Evolutionary conservation across 1,140 invertebrate genomes (phyloP), one percentile per base, ranked within the genome.

Genomic region (Bombus superbus): DNA sequence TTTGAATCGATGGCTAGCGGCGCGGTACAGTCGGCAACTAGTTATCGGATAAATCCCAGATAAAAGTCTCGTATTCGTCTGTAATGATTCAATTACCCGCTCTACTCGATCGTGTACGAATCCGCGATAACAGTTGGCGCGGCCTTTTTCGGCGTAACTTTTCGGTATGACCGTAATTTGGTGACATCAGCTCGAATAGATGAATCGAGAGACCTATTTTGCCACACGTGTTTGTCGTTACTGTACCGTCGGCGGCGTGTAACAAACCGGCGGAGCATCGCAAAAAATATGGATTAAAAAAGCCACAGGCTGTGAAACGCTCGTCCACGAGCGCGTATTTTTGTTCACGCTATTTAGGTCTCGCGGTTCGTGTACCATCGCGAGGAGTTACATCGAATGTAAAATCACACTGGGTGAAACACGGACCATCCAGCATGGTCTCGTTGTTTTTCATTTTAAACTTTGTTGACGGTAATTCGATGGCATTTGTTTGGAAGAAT

Each of bases 281-380:
- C 38, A 42, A 80, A 44, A 73, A 73, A 53, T 32, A 66, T 62
- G 53, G 66, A 72, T 85, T 81, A 32, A 85, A 77, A 85, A 85
- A 85, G 15, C n/a, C 83, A 11, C 59, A 32, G 57, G 28, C 42
- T 42, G 77, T 72, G 28, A 71, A 83, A 66, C 18, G 44, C 35
- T 47, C 15, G 38, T 38, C 32, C n/a, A 40, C 40, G 81, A 32
- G 47, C 40, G 47, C 64, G 44, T 78, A 42, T 80, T 64, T 75
- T 83, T 73, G 62, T 59, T 79, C 76, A 44, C 32, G 40, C 83
- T 59, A 71, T 84, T 84, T 84, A 79, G 40, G 66, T 79, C 44
- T n/a, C 53, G 47, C 40, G 66, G 64, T 42, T 42, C 73, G n/a
- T 15, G 57, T 69, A n/a, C n/a, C 75, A 53, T 66, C n/a, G 25